These are phyloP conservation scores for Myotis pilosus DNA, from an alignment of 2,797 vertebrate species.

Conservation along the genomic window DNA sequence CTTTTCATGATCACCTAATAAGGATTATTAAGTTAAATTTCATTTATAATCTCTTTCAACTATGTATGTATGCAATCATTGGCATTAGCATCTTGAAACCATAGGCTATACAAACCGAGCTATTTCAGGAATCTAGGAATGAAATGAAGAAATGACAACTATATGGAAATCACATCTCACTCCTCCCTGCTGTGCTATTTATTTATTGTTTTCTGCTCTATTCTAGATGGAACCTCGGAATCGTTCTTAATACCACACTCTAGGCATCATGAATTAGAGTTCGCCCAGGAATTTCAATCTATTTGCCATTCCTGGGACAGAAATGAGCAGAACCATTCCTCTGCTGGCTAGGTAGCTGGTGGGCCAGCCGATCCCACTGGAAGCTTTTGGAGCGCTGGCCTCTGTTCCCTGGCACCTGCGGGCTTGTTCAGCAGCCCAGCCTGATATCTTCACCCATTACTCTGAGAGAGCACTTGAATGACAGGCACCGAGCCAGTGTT, in stretches of 20 bases:
- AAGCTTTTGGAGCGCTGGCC: conserved; percentile 24
- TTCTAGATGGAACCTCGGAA: not conserved
- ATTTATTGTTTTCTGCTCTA: not conserved
- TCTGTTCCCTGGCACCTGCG: conserved; percentile 64
- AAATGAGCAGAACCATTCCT: not conserved
- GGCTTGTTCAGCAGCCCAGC: conserved; percentile 39
- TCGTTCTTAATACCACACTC: not conserved
- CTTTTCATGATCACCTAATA: not conserved
- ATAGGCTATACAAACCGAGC: not conserved
- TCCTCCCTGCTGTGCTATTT: not conserved
- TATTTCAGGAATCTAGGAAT: not conserved
- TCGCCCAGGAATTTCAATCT: not conserved
- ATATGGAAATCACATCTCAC: not conserved
- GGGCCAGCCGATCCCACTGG: not conserved
- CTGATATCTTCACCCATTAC: conserved; percentile 42
- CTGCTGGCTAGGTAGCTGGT: not conserved
- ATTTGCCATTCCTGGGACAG: not conserved
- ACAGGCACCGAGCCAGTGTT: conserved; percentile 76
- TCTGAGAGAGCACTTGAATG: conserved; percentile 69
- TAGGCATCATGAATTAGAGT: not conserved
- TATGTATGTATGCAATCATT: not conserved
- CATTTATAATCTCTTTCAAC: not conserved
- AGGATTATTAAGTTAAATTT: not conserved
- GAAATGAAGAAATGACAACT: not conserved
- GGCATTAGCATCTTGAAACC: not conserved